Evolutionary conservation across 2,113 vertebrate genomes (phyloP), one percentile per base, ranked within the genome.

Genomic region (Hippocampus abdominalis): DNA sequence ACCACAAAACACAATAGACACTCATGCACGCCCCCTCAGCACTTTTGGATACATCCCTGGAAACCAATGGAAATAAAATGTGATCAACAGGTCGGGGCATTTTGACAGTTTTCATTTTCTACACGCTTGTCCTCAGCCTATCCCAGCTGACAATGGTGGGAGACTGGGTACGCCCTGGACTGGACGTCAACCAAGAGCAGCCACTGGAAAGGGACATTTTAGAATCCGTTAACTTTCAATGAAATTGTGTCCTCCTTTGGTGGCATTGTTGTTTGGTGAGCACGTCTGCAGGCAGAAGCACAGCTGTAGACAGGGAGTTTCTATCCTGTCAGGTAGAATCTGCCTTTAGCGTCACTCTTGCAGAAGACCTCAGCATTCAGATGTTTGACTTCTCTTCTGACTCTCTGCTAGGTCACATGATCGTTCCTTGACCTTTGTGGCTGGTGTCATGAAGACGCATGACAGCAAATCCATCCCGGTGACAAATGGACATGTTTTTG

Each of bases 381-480:
- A 71, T 69, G 42, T 74, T 80, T 73, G 78, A 64, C 66, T 78
- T 70, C 13, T 64, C 73, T 62, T 69, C 60, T 79, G 68, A 78
- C 49, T 23, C 70, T 23, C 48, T 66, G 57, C 11, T 54, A 72
- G 71, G 70, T 76, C 80, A 73, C 68, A 51, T 84, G 84, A 79
- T 77, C 23, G 56, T 46, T 56, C 64, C 80, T 63, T 87, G 88
- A 88, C 87, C 83, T 87, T 77, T 84, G 71, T 76, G 78, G 42
- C 68, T 72, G 8, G 53, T 84, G 73, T 81, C 81, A 62, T 71
- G 64, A 73, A 71, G 77, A 81, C 71, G 49, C 63, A 68, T 81
- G 84, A 72, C 86, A 89, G 77, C 72, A 77, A 79, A 88, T 89
- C 86, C 71, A 83, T 89, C 74, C 16, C 64, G 73, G 78, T 85